These are phyloP conservation scores for Leuciscus idus DNA, from an alignment of 2,113 vertebrate genomes.

Conservation along the genomic window DNA sequence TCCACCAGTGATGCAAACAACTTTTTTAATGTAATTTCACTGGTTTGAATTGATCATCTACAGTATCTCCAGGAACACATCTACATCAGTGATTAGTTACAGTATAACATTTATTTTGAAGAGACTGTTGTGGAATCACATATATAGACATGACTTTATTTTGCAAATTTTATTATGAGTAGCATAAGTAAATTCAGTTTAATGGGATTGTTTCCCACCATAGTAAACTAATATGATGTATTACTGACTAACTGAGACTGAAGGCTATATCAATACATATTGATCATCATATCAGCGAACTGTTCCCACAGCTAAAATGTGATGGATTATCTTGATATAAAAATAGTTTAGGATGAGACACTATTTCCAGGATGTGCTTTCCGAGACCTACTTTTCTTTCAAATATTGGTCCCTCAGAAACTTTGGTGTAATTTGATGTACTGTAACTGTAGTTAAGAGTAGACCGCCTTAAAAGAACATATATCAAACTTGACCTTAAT, in stretches of 20 bases:
- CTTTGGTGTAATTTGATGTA: neutral
- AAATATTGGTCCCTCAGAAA: neutral
- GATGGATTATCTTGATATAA: neutral
- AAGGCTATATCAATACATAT: slow-evolving; percentile 9
- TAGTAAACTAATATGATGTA: neutral
- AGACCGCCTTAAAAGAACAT: neutral
- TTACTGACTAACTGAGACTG: neutral
- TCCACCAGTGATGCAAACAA: too few species aligned
- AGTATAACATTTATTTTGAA: neutral
- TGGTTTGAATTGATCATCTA: too few species aligned
- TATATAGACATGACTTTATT: neutral
- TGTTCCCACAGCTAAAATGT: neutral
- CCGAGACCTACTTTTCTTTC: neutral
- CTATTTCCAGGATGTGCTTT: neutral
- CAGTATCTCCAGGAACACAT: neutral
- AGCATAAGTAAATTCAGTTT: neutral
- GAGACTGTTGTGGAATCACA: neutral
- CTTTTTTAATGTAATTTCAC: too few species aligned
- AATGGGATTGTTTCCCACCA: neutral
- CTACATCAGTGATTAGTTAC: neutral
- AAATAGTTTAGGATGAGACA: neutral
- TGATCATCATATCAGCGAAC: neutral
- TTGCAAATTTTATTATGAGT: neutral
- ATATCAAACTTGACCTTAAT: slow-evolving; percentile 10
- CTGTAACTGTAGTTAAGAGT: neutral